Conservation (phyloP, 1,140 invertebrate genomes). For the Aradophagus sp. region DNA sequence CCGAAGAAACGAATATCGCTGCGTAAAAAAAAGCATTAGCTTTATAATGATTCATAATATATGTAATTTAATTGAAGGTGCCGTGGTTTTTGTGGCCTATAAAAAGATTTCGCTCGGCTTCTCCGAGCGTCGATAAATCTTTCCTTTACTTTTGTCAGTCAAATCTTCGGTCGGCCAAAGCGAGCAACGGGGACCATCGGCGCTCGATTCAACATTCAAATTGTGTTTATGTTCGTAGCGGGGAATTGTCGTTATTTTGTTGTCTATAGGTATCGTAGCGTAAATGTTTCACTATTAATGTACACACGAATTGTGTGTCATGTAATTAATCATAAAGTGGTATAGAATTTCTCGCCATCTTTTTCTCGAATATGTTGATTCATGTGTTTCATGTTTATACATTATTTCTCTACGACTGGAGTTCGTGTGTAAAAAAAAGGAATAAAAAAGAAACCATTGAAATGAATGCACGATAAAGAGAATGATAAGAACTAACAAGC, state of each 20-base stretch:
- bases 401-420: constrained; percentile 29
- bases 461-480: constrained; percentile 56
- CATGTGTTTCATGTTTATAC: constrained; percentile 48
- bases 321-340: constrained; percentile 32
- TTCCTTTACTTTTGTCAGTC: constrained; percentile 18
- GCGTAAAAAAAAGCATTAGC: constrained; percentile 30
- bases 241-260: constrained; percentile 27
- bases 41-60: constrained; percentile 46
- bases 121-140: constrained; percentile 8
- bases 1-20: constrained; percentile 1
- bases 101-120: constrained; percentile 22
- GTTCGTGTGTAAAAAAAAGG: constrained; percentile 37
- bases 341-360: constrained; percentile 41
- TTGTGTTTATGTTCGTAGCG: constrained; percentile 24
- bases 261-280: constrained; percentile 15
- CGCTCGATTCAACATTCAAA: constrained; percentile 29
- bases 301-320: constrained; percentile 22
- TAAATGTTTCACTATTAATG: constrained; percentile 42
- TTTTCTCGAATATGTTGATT: constrained; percentile 43
- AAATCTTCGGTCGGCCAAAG: constrained; percentile 27
- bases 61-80: constrained; percentile 42
- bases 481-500: constrained; percentile 53
- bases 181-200: too few species aligned
- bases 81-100: constrained; percentile 25
- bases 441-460: constrained; percentile 40